These are phyloP conservation scores for Orchesellides sinensis DNA, from an alignment of 2,888 invertebrate species.

Conservation along the genomic window DNA sequence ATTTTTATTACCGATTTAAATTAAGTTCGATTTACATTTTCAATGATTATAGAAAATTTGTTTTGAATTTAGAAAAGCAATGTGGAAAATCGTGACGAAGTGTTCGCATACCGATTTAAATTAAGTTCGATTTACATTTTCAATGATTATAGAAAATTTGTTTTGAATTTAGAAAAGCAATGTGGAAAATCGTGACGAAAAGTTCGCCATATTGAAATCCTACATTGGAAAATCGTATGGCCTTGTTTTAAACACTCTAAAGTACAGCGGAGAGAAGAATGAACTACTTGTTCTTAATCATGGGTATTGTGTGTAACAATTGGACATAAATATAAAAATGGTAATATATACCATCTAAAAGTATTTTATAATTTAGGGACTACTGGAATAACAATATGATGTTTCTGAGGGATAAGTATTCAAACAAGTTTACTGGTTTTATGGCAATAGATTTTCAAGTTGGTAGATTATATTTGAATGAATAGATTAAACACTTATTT, in stretches of 20 bases:
- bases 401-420: neutral
- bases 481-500: no score
- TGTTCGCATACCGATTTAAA: no score
- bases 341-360: neutral
- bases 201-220: neutral
- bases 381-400: constrained; percentile 12
- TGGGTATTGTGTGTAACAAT: neutral
- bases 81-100: no score
- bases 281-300: neutral
- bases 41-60: neutral
- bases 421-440: neutral
- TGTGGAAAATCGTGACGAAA: no score
- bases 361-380: neutral
- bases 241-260: neutral
- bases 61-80: neutral
- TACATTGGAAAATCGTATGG: neutral
- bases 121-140: neutral
- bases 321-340: neutral
- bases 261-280: neutral
- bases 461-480: neutral
- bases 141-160: neutral
- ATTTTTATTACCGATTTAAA: neutral
- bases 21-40: neutral
- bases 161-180: neutral
- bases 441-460: constrained; percentile 5